These are phyloP conservation scores for Parascotia fuliginaria DNA, from an alignment of 2,888 invertebrate species.

Conservation along the genomic window DNA sequence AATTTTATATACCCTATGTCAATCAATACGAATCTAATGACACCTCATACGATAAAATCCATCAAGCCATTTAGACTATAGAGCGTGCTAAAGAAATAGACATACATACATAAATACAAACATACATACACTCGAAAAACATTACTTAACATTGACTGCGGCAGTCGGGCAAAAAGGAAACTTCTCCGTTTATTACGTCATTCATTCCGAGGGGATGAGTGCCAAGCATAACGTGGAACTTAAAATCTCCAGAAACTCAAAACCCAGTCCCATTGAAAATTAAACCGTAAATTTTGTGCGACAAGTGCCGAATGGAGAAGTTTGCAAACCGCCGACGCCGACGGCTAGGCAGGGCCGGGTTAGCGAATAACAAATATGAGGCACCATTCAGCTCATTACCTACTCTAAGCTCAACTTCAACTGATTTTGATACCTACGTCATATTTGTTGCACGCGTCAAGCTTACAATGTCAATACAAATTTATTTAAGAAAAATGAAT, in stretches of 20 bases:
- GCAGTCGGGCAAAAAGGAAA: constrained; percentile 30
- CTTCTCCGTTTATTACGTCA: constrained; percentile 31
- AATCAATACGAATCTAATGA: too few species aligned
- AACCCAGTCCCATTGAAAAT: constrained; percentile 79
- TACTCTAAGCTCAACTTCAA: constrained; percentile 47
- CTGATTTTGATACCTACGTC: constrained; percentile 42
- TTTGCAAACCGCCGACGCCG: constrained; percentile 81
- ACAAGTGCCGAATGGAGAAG: constrained; percentile 81
- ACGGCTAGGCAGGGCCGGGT: constrained; percentile 56
- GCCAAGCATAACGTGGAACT: constrained; percentile 66
- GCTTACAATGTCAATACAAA: neutral
- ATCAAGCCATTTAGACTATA: too few species aligned
- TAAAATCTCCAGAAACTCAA: constrained; percentile 75
- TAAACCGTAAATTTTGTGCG: constrained; percentile 84
- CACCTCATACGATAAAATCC: too few species aligned
- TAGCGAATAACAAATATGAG: constrained; percentile 37
- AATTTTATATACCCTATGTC: too few species aligned
- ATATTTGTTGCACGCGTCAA: constrained; percentile 22
- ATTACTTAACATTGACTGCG: too few species aligned
- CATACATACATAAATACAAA: too few species aligned
- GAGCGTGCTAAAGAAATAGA: too few species aligned
- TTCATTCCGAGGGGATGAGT: constrained; percentile 48
- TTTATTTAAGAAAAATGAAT: neutral
- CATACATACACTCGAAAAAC: too few species aligned
- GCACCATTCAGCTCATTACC: constrained; percentile 70